A percentile compares a stretch with the other conserved stretches of the same genome.
Conservation (phyloP, 2,888 invertebrate species). For the Melanophora roralis region DNA sequence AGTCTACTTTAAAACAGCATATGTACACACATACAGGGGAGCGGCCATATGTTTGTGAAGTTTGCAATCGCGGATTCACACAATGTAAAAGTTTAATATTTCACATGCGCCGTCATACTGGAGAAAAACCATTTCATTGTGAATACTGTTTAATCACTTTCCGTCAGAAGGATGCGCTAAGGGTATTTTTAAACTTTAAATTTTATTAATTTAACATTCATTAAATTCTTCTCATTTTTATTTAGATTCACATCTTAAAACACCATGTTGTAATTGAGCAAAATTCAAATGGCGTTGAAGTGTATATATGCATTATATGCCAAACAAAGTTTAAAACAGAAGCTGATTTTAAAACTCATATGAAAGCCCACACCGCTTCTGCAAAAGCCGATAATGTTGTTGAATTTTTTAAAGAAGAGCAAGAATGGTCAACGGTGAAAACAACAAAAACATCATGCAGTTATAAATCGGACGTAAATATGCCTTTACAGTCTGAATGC, state of each 20-base stretch:
- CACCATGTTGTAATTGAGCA: conserved; percentile 65
- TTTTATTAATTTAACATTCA: not conserved
- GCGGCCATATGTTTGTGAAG: conserved; percentile 70
- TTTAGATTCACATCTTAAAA: conserved; percentile 68
- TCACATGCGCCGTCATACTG: conserved; percentile 72
- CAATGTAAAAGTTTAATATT: conserved; percentile 72
- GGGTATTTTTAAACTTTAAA: conserved; percentile 63
- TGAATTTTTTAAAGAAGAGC: conserved; percentile 14
- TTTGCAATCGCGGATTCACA: conserved; percentile 71
- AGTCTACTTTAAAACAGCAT: conserved; percentile 71
- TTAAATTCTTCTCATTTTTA: conserved; percentile 2
- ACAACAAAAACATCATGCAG: not conserved
- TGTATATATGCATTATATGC: conserved; percentile 68
- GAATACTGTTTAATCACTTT: conserved; percentile 70
- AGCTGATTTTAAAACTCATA: conserved; percentile 67
- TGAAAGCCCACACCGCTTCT: conserved; percentile 67
- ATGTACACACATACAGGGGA: conserved; percentile 73
- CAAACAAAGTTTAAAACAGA: conserved; percentile 67
- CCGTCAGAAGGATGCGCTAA: conserved; percentile 73
- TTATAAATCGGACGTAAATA: not conserved
- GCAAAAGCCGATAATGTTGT: conserved; percentile 27
- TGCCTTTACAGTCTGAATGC: conserved; percentile 42
- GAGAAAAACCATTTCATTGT: conserved; percentile 73
- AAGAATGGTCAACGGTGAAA: not conserved
- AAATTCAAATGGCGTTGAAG: conserved; percentile 31